Evolutionary conservation across 2,797 vertebrate genomes (phyloP), one percentile per base, ranked within the genome.

Genomic region (Tiaroga cobitis): DNA sequence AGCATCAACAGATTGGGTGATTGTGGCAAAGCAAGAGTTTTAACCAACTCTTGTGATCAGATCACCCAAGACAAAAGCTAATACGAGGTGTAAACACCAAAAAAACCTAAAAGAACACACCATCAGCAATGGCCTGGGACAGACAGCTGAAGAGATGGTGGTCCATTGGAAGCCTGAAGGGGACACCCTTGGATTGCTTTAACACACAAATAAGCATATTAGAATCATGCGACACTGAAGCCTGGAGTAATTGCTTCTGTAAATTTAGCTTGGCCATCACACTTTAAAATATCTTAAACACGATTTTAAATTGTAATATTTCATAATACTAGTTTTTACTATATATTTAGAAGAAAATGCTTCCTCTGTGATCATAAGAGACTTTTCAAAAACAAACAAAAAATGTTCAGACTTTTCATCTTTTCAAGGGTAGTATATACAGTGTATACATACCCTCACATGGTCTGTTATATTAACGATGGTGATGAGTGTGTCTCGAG

Each of bases 141-240:
- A 99, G 93, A 88, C 88, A 92, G 67, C 90, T 92, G 88, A 99
- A 99, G 43, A 99, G 95, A 90, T 91, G 90, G 75, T 99, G 97
- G 15, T 96, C 94, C 90, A 96, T 94, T 0, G 96, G 95, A 74
- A 99, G 95, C 83, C 97, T 95, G 89, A 98, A 97, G 0, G 97
- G 96, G 2, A 86, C 76, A 1, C 90, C 92, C 91, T 96, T 96
- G 8, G 93, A 95, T 87, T 93, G 91, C 88, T 96, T 89, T 88
- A 90, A 73, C 92, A 94, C 91, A 74, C 89, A 65, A 77, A 16
- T 13, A 1, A 74, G 68, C 16, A 87, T 54, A 18, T 39, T 49
- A 61, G 8, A 65, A 54, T 34, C 10, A 18, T 49, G 19, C 5
- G 6, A 56, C 29, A 56, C 19, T 76, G 21, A 37, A 15, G 11